Evolutionary conservation across 2,797 vertebrate genomes (phyloP).

Genomic region (Eremophila alpestris): DNA sequence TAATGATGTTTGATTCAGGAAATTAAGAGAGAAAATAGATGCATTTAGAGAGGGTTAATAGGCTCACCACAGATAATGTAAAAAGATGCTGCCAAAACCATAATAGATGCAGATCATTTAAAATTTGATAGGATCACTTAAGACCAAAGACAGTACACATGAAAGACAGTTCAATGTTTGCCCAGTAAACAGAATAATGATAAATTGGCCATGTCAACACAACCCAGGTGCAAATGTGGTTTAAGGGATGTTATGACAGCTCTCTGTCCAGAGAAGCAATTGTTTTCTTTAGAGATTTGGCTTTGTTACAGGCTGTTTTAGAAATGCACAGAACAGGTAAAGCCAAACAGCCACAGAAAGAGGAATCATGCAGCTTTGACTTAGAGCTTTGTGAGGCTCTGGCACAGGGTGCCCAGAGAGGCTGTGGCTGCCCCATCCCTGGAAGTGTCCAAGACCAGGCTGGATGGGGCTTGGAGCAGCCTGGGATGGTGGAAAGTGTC

Average conservation of each 20-base stretch:
- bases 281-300: background rate
- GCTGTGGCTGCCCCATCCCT: background rate
- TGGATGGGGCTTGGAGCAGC: accelerated
- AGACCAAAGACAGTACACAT: background rate
- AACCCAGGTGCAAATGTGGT: background rate
- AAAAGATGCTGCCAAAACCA: background rate
- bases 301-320: background rate
- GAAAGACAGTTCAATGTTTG: background rate
- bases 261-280: background rate
- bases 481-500: background rate
- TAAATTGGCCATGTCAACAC: conserved; percentile 13
- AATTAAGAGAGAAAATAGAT: background rate
- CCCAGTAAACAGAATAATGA: conserved; percentile 27
- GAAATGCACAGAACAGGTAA: background rate
- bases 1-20: background rate
- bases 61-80: background rate
- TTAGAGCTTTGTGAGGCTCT: background rate
- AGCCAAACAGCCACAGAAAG: background rate
- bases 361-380: background rate
- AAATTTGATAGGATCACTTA: conserved; percentile 23
- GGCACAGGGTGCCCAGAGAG: background rate
- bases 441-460: accelerated
- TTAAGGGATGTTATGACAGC: background rate
- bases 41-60: background rate
- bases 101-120: background rate